Percentiles rank a stretch among this genome's conserved stretches.
These are phyloP conservation scores for Vesta saturnalis DNA, from an alignment of 2,888 invertebrate genomes.

Conservation along the genomic window DNA sequence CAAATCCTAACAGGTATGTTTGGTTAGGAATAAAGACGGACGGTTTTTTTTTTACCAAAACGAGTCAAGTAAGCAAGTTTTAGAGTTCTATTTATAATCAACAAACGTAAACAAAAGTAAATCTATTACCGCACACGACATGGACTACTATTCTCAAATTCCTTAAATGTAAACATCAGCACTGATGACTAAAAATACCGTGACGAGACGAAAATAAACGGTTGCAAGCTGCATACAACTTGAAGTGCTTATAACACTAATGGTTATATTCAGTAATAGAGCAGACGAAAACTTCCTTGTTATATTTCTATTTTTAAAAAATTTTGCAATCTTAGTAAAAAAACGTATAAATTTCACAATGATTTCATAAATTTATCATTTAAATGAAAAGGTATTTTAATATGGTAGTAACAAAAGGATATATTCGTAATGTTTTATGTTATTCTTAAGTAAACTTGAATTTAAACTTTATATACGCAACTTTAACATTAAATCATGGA, in stretches of 20 bases:
- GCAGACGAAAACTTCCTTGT: constrained; percentile 9
- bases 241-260: neutral
- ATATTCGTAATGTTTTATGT: constrained; percentile 1
- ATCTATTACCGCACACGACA: too few relatives aligned
- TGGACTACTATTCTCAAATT: too few relatives aligned
- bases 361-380: neutral
- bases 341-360: neutral
- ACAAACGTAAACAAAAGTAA: too few relatives aligned
- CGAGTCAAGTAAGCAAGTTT: too few relatives aligned
- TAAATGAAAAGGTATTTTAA: neutral
- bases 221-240: constrained; percentile 10
- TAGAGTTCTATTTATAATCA: too few relatives aligned
- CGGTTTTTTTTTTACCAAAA: too few relatives aligned
- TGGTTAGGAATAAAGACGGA: too few relatives aligned
- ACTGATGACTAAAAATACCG: neutral
- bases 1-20: too few relatives aligned
- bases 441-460: neutral
- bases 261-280: neutral
- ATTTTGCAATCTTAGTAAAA: neutral
- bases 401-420: neutral
- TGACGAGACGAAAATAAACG: neutral
- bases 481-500: constrained; percentile 12
- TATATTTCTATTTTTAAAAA: neutral
- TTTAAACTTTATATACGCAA: neutral
- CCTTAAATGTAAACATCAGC: neutral